Conservation (phyloP, 2,797 vertebrate genomes). For the Apodemus agrarius region DNA sequence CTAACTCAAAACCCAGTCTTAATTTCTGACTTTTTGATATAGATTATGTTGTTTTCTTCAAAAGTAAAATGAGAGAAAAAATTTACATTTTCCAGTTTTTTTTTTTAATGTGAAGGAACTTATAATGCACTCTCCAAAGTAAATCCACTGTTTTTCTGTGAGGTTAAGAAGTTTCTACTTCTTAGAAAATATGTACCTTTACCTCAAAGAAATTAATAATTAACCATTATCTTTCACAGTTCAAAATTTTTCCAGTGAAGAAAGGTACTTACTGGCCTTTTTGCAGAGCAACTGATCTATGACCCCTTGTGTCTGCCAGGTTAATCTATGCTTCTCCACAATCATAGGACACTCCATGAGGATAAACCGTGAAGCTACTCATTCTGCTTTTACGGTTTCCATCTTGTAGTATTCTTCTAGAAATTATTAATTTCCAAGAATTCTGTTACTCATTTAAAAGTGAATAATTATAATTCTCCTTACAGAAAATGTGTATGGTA, state of each 20-base stretch:
- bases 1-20: neutral
- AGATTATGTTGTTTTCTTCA: constrained; percentile 31
- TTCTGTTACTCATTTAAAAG: neutral
- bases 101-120: neutral
- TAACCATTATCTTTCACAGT: neutral
- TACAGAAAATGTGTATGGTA: constrained; percentile 22
- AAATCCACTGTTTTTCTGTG: neutral
- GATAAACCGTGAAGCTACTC: neutral
- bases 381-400: neutral
- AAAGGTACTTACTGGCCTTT: neutral
- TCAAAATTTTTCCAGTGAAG: neutral
- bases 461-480: neutral
- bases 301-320: neutral
- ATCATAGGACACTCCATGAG: neutral
- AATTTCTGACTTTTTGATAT: neutral
- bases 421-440: neutral
- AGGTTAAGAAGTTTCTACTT: neutral
- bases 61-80: neutral
- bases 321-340: neutral
- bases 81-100: neutral
- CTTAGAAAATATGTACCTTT: neutral
- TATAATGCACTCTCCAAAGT: neutral
- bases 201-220: neutral
- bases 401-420: neutral
- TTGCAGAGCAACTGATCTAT: neutral